Conservation (phyloP, 2,113 vertebrate genomes). For the Arenaria interpres region DNA sequence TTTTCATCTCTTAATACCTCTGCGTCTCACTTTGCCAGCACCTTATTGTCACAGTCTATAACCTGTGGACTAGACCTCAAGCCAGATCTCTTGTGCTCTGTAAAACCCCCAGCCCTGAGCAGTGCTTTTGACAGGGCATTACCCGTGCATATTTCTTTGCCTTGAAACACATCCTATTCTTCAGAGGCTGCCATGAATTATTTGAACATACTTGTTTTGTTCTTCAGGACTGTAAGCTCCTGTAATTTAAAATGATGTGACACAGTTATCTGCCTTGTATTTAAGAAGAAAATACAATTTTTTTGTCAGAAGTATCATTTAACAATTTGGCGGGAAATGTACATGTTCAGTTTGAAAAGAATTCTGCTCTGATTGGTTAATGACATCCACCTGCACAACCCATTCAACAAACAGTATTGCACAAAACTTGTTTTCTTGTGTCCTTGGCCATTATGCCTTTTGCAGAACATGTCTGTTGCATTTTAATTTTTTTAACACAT, state of each 20-base stretch:
- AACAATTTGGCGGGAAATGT: not conserved
- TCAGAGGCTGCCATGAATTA: accelerated
- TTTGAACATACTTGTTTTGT: not conserved
- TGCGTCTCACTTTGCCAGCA: not conserved
- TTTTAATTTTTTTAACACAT: not conserved
- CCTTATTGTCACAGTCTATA: not conserved
- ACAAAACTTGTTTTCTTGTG: not conserved
- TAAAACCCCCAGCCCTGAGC: not conserved
- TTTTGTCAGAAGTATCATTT: not conserved
- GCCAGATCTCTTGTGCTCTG: accelerated
- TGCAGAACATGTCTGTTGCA: not conserved
- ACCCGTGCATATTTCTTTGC: not conserved
- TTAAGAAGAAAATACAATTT: not conserved
- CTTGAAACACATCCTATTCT: not conserved
- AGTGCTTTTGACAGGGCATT: not conserved
- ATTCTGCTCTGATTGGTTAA: not conserved
- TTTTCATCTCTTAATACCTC: not conserved
- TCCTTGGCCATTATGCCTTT: not conserved
- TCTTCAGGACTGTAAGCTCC: not conserved
- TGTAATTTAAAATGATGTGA: not conserved
- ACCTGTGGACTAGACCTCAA: not conserved
- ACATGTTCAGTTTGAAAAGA: not conserved
- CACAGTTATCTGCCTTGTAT: not conserved
- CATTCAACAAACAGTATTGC: not conserved
- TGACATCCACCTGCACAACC: not conserved